These are phyloP conservation scores for Meloidogyne floridensis DNA, from an alignment of 1,140 invertebrate genomes.

Conservation along the genomic window DNA sequence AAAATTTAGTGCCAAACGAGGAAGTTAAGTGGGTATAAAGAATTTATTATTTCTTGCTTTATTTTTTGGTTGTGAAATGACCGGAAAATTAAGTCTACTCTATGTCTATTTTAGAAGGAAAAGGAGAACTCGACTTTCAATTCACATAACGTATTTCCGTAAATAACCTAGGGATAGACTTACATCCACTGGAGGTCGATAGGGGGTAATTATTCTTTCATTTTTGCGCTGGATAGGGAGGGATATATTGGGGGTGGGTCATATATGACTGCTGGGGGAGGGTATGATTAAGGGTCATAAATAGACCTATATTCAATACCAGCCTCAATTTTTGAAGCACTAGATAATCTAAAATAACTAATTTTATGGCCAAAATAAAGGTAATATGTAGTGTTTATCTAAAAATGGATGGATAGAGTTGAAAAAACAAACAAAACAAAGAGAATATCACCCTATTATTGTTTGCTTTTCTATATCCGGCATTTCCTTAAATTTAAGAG, in stretches of 20 bases:
- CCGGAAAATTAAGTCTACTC: background rate
- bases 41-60: too few relatives aligned
- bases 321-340: background rate
- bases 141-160: too few relatives aligned
- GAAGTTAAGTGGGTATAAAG: background rate
- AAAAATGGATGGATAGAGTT: background rate
- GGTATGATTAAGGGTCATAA: too few relatives aligned
- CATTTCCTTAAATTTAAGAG: constrained; percentile 9
- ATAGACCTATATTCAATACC: too few relatives aligned
- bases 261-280: too few relatives aligned
- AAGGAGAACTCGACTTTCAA: too few relatives aligned
- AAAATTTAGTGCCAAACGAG: background rate
- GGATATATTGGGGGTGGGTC: too few relatives aligned
- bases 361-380: background rate
- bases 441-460: background rate
- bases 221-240: too few relatives aligned
- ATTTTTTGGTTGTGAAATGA: background rate
- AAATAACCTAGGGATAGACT: too few relatives aligned
- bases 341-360: background rate
- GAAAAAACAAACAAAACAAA: background rate
- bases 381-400: background rate
- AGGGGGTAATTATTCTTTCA: too few relatives aligned
- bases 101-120: too few relatives aligned
- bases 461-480: constrained; percentile 1
- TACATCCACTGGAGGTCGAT: too few relatives aligned